Percentiles rank a stretch among this genome's conserved stretches.
phyloP scores from a whole-genome alignment of 2,888 invertebrate species.

The Cosmopolites sordidus region DNA sequence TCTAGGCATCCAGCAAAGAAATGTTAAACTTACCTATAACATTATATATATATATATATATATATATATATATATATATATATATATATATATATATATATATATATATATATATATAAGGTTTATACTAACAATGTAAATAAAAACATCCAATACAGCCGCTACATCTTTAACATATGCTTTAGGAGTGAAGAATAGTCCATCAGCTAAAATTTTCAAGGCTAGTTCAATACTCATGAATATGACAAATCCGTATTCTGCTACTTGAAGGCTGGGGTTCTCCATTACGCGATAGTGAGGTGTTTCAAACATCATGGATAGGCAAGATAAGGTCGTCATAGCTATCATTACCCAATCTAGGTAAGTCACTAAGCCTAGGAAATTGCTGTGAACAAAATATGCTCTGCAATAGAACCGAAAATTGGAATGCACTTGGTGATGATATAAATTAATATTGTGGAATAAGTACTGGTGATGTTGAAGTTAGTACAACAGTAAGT shows the following conservation, averaged over 20 bases:
- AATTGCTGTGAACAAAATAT: too few species aligned
- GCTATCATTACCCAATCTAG: conserved; percentile 99
- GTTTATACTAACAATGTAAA: conserved; percentile 66
- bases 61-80: background rate
- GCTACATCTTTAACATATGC: conserved; percentile 98
- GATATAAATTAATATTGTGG: too few species aligned
- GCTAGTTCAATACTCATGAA: conserved; percentile 97
- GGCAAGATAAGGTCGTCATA: conserved; percentile 93
- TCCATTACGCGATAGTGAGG: conserved; percentile 92
- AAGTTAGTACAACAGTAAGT: too few species aligned
- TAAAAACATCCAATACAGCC: conserved; percentile 93
- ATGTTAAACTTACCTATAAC: conserved; percentile 83
- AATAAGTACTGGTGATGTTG: too few species aligned
- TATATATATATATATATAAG: background rate
- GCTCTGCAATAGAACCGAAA: too few species aligned
- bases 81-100: background rate
- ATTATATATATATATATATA: background rate
- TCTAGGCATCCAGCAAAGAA: conserved; percentile 94
- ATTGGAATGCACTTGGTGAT: too few species aligned
- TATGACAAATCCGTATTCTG: conserved; percentile 96
- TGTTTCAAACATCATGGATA: conserved; percentile 99
- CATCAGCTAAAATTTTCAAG: conserved; percentile 94
- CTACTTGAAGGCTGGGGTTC: conserved; percentile 86
- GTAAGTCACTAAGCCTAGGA: conserved; percentile 95
- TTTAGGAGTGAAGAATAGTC: conserved; percentile 97